These are phyloP conservation scores for Athene noctua DNA, from an alignment of 2,113 vertebrate genomes.

Conservation along the genomic window DNA sequence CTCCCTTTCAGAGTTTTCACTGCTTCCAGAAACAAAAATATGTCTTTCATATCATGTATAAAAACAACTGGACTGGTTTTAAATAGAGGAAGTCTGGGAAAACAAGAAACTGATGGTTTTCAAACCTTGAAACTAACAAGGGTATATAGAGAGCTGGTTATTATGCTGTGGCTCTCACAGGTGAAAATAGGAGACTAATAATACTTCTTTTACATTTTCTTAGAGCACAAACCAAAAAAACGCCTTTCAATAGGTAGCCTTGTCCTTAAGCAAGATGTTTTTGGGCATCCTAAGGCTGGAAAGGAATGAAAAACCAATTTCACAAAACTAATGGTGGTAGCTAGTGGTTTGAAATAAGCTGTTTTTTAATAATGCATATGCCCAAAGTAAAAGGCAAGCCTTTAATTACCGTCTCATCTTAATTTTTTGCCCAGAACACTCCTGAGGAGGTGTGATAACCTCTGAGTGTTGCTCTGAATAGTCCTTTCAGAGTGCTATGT, in stretches of 20 bases:
- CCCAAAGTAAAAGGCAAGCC: background rate
- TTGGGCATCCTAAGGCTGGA: background rate
- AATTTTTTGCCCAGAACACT: background rate
- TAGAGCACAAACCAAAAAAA: background rate
- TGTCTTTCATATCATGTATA: fast-evolving
- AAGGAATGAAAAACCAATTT: background rate
- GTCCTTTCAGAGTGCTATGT: background rate
- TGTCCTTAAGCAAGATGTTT: background rate
- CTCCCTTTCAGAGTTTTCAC: background rate
- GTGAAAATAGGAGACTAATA: background rate
- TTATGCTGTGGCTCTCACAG: background rate
- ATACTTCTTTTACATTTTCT: background rate
- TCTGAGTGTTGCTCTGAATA: background rate
- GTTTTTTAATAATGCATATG: background rate
- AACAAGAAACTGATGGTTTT: background rate
- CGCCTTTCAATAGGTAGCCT: background rate
- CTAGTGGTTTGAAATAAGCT: background rate
- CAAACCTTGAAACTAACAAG: background rate
- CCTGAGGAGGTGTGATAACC: background rate
- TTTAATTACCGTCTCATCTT: background rate
- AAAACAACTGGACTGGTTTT: background rate
- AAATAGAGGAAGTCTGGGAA: background rate
- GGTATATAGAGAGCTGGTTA: background rate
- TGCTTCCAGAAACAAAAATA: background rate
- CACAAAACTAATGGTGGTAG: background rate